Evolutionary conservation across 2,888 invertebrate species (phyloP).

Genomic region (Timema cristinae): DNA sequence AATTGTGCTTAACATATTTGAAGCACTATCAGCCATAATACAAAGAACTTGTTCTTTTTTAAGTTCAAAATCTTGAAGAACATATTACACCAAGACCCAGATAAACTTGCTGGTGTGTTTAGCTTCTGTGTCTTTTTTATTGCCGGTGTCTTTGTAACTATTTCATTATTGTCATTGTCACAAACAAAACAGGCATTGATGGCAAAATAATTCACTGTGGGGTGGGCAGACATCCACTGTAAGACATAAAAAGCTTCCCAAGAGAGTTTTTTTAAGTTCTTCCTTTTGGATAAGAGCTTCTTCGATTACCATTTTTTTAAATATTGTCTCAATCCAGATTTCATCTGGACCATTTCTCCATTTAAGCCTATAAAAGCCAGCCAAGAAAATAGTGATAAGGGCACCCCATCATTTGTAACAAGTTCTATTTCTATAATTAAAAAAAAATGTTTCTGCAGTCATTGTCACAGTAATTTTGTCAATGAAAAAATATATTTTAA

Average conservation of each 20-base stretch:
- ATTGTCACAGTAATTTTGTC: not conserved
- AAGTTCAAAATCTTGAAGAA: too few species aligned
- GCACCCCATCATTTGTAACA: not conserved
- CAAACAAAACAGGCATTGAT: not conserved
- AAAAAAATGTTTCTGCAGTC: not conserved
- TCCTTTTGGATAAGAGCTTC: constrained; percentile 2
- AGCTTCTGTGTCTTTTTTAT: constrained; percentile 5
- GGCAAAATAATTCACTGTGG: not conserved
- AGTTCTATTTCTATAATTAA: not conserved
- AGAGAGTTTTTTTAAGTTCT: not conserved
- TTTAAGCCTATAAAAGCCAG: not conserved
- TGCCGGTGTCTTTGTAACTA: not conserved
- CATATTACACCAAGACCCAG: too few species aligned
- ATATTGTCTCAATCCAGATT: not conserved
- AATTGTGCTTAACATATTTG: not conserved
- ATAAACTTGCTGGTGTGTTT: too few species aligned
- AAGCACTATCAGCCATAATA: too few species aligned
- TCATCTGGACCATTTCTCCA: not conserved
- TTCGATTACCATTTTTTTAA: constrained; percentile 4
- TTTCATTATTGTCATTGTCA: too few species aligned
- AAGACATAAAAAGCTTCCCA: not conserved
- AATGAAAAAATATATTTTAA: not conserved
- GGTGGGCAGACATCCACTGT: not conserved
- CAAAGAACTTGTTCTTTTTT: too few species aligned
- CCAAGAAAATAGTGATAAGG: not conserved